Conservation (phyloP, 2,797 vertebrate species). For the Gymnoscopelus microlampas region DNA sequence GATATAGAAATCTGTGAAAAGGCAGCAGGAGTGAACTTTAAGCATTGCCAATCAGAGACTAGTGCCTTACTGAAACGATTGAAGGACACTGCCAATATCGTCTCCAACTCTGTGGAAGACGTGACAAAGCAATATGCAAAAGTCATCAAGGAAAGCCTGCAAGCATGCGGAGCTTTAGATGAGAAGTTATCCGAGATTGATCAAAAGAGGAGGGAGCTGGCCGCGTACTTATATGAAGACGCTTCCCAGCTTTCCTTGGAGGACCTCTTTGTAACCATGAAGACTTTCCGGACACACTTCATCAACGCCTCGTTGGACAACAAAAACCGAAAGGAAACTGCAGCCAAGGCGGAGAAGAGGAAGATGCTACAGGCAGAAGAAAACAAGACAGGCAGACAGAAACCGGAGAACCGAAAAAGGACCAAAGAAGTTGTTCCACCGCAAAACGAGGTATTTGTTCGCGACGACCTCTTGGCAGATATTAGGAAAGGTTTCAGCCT, state of each 20-base stretch:
- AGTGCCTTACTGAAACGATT: slow-evolving; percentile 86
- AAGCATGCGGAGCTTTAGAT: slow-evolving; percentile 76
- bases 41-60: slow-evolving; percentile 85
- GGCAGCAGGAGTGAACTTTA: slow-evolving; percentile 91
- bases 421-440: no score
- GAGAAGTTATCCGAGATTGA: slow-evolving; percentile 82
- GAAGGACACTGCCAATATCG: slow-evolving; percentile 79
- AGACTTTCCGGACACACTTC: slow-evolving; percentile 90
- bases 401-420: no score
- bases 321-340: slow-evolving; percentile 4
- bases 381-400: no score
- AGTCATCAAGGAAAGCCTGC: slow-evolving; percentile 85
- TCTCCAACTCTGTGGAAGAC: slow-evolving; percentile 80
- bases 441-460: no score
- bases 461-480: no score
- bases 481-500: no score
- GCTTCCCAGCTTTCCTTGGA: slow-evolving; percentile 88
- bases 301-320: slow-evolving; percentile 87
- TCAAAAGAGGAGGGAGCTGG: slow-evolving; percentile 84
- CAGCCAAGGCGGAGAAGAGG: slow-evolving; percentile 14
- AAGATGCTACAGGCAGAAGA: background rate
- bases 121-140: slow-evolving; percentile 87
- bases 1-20: slow-evolving; percentile 89
- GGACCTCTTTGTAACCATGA: slow-evolving; percentile 90
- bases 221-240: slow-evolving; percentile 93